Conservation (phyloP, 1,140 invertebrate species). For the Brachionus calyciflorus region DNA sequence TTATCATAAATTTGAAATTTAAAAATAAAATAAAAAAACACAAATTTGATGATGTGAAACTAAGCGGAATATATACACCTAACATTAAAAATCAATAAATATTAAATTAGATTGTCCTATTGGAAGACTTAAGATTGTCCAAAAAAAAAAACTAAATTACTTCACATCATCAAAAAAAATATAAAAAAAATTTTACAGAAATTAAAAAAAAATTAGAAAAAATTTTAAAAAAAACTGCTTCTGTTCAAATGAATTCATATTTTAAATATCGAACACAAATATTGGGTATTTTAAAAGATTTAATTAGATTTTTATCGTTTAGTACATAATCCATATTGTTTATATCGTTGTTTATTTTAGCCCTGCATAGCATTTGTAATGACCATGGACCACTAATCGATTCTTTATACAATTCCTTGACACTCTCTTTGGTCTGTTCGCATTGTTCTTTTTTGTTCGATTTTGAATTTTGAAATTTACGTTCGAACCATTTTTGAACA, state of each 20-base stretch:
- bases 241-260: conserved; percentile 15
- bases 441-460: not conserved
- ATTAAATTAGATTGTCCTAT: no score
- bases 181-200: not conserved
- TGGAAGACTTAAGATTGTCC: no score
- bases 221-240: no score
- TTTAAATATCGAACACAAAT: conserved; percentile 38
- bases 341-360: not conserved
- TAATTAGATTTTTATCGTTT: conserved; percentile 30
- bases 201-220: not conserved
- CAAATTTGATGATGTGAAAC: no score
- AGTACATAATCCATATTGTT: conserved; percentile 30
- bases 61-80: no score
- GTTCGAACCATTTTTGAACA: conserved; percentile 38
- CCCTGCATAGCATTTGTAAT: not conserved
- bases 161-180: not conserved
- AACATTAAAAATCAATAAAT: no score
- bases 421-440: not conserved
- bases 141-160: no score
- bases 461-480: not conserved
- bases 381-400: conserved; percentile 10
- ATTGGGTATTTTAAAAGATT: not conserved
- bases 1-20: no score
- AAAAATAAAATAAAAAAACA: no score
- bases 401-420: conserved; percentile 2